Evolutionary conservation across 1,140 invertebrate species (phyloP), one percentile per base, ranked within the genome.

Genomic region (Plectus sambesii): DNA sequence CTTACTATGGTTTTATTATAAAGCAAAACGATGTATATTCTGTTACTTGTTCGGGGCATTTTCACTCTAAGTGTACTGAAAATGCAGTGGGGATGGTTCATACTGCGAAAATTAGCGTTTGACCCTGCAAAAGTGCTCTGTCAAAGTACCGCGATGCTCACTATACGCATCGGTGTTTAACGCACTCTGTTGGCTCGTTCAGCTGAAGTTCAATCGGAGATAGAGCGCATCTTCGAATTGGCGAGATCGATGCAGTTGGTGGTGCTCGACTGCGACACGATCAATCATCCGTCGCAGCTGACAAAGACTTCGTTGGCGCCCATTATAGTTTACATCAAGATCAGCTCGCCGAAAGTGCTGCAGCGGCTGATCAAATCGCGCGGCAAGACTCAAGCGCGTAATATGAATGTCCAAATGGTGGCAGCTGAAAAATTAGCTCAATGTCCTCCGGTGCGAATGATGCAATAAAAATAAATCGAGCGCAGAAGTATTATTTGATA

Each of bases 231-330:
- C 74, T 98, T 97, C 73, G 90, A 97, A 74, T 76, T 97, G 57
- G 88, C 90, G 26, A 78, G 89, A 61, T 87, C 87, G 40, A 78
- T 96, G 59, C 81, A 84, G 71, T 76, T 94, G 59, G 88, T 96
- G 41, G 88, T 96, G 47, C 77, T 98, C 62, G 92, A 98, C 78
- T 98, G 92, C 78, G 92, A 97, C 77, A 97, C 90, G 51, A 96
- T 98, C 71, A 98, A 98, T 75, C 92, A 98, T 76, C 92, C 92
- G 47, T 92, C 89, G 63, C 92, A 98, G 75, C 77, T 98, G 62
- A 84, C 85, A 53, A 97, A 97, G 78, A 98, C 92, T 52, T 93
- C 88, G 51, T 76, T 98, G 66, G 90, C 92, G 51, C 92, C 92
- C 56, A 92, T 89, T 62, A 82, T 94, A 68, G 90, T 96, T 59